Base-by-base conservation (phyloP, 2,888 invertebrate genomes). In the Acrobasis repandana region DNA sequence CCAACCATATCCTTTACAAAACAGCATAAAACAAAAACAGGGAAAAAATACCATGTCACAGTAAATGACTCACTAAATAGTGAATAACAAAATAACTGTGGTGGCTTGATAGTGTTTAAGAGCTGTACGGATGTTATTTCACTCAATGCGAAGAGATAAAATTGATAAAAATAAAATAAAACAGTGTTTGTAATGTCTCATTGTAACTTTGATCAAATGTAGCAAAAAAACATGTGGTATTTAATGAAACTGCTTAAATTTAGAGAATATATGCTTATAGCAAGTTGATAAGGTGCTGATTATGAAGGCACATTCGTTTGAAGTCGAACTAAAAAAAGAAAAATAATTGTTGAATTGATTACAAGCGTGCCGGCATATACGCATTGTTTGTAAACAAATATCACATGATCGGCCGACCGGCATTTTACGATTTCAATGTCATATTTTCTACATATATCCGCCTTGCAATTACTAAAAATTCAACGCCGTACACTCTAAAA, bases 351-450 rank as follows among this genome's bases (percentile, higher is more conserved):
- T 48, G 38, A 38, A 38, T 48, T 36, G 49, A 49, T 38, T 36
- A 49, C 49, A 38, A 46, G 76, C 75, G 67, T 79, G 81, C 90
- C 90, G 90, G 90, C 85, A n/a, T n/a, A 68, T 71, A 73, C 67
- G 72, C 71, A 70, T 82, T 91, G 91, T 91, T 91, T 86, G 90
- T 91, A 92, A 92, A 92, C 91, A 92, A 90, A 88, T 84, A 88
- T 85, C 90, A 90, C 85, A 90, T 91, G 91, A 83, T 82, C 72
- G 65, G 66, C 52, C 61, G 57, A 68, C 75, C 77, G 74, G 70
- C 68, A 64, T 61, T 58, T 51, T 54, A 63, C 64, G 46, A 67
- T 69, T 67, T 73, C 70, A 61, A 70, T 66, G 67, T 64, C 56
- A 69, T 58, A 66, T 71, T 74, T 75, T 70, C 67, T 60, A 58